These are phyloP conservation scores for Merodon equestris DNA, from an alignment of 2,888 invertebrate species.

Conservation along the genomic window DNA sequence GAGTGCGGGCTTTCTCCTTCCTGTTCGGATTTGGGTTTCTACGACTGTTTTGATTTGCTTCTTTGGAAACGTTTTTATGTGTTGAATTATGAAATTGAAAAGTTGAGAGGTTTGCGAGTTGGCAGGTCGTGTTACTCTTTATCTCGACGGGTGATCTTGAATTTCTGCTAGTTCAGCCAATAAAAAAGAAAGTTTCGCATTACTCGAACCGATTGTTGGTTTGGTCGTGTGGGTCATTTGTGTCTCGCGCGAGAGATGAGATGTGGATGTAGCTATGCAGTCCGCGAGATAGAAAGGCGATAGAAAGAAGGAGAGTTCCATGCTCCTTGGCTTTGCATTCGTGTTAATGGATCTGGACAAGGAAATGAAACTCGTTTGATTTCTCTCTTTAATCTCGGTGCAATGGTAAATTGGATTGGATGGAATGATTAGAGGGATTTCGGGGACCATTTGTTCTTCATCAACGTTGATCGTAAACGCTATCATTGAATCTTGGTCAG, in stretches of 20 bases:
- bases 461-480: background rate
- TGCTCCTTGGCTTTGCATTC: too few species aligned
- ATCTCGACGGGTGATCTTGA: too few species aligned
- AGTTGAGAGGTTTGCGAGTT: too few species aligned
- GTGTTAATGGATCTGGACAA: too few species aligned
- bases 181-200: constrained; percentile 61
- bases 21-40: too few species aligned
- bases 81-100: too few species aligned
- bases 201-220: background rate
- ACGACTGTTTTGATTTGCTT: too few species aligned
- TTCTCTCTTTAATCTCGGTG: constrained; percentile 32
- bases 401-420: too few species aligned
- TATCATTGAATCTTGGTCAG: constrained; percentile 22
- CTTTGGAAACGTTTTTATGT: too few species aligned
- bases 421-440: constrained; percentile 3
- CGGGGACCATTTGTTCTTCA: constrained; percentile 11
- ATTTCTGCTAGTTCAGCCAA: too few species aligned
- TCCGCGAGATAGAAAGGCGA: background rate
- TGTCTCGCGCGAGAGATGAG: constrained; percentile 1
- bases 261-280: constrained; percentile 41
- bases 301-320: too few species aligned
- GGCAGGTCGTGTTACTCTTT: too few species aligned
- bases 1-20: constrained; percentile 27
- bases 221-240: constrained; percentile 5
- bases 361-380: constrained; percentile 26